Conservation (phyloP, 2,888 invertebrate species). For the Thumatha senex region DNA sequence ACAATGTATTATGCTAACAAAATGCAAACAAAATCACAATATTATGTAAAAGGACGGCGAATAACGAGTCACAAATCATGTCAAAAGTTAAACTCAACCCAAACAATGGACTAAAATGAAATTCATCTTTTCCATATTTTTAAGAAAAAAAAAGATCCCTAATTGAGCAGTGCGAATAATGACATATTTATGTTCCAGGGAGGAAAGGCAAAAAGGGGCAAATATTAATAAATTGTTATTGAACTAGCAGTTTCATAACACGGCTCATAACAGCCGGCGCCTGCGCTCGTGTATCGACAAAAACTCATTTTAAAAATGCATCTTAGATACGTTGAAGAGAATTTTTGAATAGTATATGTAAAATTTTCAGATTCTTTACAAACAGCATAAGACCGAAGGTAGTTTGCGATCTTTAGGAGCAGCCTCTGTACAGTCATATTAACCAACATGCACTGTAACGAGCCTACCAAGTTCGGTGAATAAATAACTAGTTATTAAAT, state of each 20-base stretch:
- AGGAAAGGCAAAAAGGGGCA: constrained; percentile 42
- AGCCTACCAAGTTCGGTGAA: too few relatives aligned
- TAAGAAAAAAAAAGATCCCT: constrained; percentile 31
- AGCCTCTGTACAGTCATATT: too few relatives aligned
- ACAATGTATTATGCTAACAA: too few relatives aligned
- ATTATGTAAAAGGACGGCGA: too few relatives aligned
- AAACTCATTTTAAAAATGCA: constrained; percentile 65
- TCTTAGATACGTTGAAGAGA: constrained; percentile 51
- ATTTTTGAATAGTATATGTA: constrained; percentile 49
- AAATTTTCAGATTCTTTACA: constrained; percentile 27
- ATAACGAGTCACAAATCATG: constrained; percentile 6
- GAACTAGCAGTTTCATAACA: constrained; percentile 55
- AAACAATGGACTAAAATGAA: constrained; percentile 10
- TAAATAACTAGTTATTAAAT: too few relatives aligned
- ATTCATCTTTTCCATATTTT: constrained; percentile 26
- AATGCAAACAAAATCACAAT: too few relatives aligned
- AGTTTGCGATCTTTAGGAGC: too few relatives aligned
- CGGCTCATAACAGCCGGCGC: constrained; percentile 69
- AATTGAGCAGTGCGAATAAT: constrained; percentile 77
- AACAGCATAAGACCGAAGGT: too few relatives aligned
- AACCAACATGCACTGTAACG: too few relatives aligned
- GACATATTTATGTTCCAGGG: constrained; percentile 68
- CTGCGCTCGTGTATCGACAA: constrained; percentile 64
- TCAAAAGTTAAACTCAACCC: constrained; percentile 10
- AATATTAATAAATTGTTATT: constrained; percentile 73